Evolutionary conservation across 2,113 vertebrate genomes (phyloP).

Genomic region (Alosa alosa): DNA sequence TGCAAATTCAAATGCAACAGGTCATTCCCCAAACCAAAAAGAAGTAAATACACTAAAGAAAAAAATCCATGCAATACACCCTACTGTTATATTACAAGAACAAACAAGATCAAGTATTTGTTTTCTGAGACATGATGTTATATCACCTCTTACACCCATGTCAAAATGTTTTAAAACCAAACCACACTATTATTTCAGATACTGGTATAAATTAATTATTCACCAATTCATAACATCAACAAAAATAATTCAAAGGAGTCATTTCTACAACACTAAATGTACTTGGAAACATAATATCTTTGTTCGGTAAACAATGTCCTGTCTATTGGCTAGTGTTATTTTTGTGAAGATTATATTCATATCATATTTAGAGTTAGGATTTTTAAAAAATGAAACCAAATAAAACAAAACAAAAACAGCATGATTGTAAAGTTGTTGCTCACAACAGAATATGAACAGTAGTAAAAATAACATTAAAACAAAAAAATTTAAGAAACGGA

Average conservation of each 20-base stretch:
- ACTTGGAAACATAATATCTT: not conserved
- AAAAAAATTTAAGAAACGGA: constrained; percentile 25
- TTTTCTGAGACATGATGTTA: not conserved
- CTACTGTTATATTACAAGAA: constrained; percentile 42
- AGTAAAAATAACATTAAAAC: constrained; percentile 12
- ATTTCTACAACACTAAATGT: constrained; percentile 10
- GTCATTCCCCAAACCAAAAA: constrained; percentile 36
- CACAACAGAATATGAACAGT: not conserved
- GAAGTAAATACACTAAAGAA: constrained; percentile 18
- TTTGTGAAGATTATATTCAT: constrained; percentile 21
- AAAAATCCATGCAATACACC: constrained; percentile 49
- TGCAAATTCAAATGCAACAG: constrained; percentile 49
- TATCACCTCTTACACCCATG: not conserved
- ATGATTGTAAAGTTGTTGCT: not conserved
- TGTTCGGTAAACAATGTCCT: not conserved
- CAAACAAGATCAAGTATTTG: not conserved
- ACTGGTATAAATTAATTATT: not conserved
- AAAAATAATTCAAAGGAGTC: not conserved
- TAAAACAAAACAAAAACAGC: constrained; percentile 24
- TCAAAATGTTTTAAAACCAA: constrained; percentile 7
- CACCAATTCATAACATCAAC: constrained; percentile 13
- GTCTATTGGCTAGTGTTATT: not conserved
- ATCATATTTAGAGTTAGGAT: constrained; percentile 13
- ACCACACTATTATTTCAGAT: constrained; percentile 7
- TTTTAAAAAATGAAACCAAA: constrained; percentile 25